Conservation (phyloP, 2,113 vertebrate species). For the Trogon melanurus region DNA sequence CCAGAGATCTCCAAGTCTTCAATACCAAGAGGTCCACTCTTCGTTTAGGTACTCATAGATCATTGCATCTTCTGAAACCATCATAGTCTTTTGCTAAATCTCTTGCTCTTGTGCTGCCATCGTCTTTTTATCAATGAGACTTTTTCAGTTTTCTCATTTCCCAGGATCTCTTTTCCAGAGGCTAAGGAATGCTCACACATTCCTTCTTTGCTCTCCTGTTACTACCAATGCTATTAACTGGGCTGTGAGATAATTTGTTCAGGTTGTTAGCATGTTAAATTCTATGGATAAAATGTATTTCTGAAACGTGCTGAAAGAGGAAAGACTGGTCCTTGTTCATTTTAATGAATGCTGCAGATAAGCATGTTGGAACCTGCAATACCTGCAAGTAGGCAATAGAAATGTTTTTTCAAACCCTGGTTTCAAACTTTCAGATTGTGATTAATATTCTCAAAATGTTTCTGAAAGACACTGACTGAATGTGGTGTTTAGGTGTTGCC, state of each 20-base stretch:
- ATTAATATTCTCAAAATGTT: not conserved
- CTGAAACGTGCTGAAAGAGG: not conserved
- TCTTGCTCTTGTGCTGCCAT: not conserved
- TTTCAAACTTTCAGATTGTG: not conserved
- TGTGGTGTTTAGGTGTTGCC: not conserved
- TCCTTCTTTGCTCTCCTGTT: not conserved
- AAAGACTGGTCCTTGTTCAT: not conserved
- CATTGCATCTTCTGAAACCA: not conserved
- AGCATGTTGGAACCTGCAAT: not conserved
- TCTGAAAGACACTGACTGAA: not conserved
- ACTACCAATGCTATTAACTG: not conserved
- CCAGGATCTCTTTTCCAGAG: not conserved
- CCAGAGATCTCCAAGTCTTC: not conserved
- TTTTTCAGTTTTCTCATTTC: not conserved
- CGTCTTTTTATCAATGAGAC: not conserved
- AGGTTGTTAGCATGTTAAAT: not conserved
- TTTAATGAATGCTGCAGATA: not conserved
- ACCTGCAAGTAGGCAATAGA: not conserved
- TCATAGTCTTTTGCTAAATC: not conserved
- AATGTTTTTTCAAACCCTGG: not conserved
- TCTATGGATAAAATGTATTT: not conserved
- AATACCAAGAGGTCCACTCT: not conserved
- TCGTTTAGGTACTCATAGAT: not conserved
- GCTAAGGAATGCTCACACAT: not conserved
- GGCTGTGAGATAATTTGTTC: not conserved